Evolutionary conservation across 2,797 vertebrate species (phyloP).

Genomic region (Thunnus albacares): DNA sequence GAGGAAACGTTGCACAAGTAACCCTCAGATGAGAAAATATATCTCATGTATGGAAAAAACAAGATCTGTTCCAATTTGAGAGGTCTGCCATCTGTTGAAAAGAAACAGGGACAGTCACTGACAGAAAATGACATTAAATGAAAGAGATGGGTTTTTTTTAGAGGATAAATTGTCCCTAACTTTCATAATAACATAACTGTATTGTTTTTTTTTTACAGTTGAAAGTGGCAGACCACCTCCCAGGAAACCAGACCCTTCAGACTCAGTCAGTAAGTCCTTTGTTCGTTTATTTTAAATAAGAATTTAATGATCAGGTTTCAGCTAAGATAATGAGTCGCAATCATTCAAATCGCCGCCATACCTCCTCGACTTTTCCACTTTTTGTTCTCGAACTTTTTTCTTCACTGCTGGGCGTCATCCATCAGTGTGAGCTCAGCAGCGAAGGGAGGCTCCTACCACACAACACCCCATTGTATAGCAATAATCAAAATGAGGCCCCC

Average conservation of each 20-base stretch:
- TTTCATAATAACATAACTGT: neutral
- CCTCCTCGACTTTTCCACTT: constrained; percentile 32
- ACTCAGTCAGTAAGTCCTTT: constrained; percentile 82
- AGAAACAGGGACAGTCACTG: constrained; percentile 5
- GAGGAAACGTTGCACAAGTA: constrained; percentile 4
- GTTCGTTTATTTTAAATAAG: neutral
- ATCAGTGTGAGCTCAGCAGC: constrained; percentile 44
- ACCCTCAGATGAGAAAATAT: constrained; percentile 10
- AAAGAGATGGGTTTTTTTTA: neutral
- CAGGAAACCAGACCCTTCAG: constrained; percentile 71
- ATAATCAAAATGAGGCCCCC: constrained; percentile 52
- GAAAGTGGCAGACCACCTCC: constrained; percentile 71
- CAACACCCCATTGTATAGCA: constrained; percentile 63
- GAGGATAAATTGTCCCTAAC: neutral
- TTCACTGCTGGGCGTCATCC: constrained; percentile 52
- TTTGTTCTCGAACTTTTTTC: constrained; percentile 9
- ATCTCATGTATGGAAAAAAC: constrained; percentile 25
- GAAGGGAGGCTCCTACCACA: constrained; percentile 44
- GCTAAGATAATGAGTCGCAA: constrained; percentile 3
- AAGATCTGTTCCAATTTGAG: constrained; percentile 2
- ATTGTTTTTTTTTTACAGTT: constrained; percentile 73
- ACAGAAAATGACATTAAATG: constrained; percentile 6
- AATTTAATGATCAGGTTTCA: neutral
- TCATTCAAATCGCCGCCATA: neutral
- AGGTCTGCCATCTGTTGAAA: constrained; percentile 12